Evolutionary conservation across 2,113 vertebrate genomes (phyloP).

Genomic region (Catharus minimus): DNA sequence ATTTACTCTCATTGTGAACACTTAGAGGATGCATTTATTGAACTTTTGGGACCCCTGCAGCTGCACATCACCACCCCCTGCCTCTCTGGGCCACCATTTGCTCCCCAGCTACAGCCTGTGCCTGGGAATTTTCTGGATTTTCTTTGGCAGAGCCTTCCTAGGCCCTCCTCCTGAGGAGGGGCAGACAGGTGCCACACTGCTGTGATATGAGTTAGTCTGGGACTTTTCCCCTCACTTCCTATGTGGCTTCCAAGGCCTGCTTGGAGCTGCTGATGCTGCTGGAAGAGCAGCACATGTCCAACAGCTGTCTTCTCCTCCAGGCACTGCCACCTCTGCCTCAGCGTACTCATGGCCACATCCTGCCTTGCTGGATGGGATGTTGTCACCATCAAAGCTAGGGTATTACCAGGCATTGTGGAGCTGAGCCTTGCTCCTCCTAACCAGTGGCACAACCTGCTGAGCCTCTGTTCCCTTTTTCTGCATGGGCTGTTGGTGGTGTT

Average conservation of each 20-base stretch:
- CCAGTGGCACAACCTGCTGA: fast-evolving
- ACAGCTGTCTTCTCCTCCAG: fast-evolving
- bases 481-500: not conserved
- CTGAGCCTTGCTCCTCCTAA: not conserved
- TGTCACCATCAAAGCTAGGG: not conserved
- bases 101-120: not conserved
- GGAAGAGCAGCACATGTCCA: not conserved
- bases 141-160: not conserved
- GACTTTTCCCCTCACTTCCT: fast-evolving
- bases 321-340: not conserved
- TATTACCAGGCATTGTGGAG: fast-evolving
- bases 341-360: fast-evolving
- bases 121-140: not conserved
- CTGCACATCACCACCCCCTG: not conserved
- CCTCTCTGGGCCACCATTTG: not conserved
- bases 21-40: not conserved
- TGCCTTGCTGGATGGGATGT: too few relatives aligned
- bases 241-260: not conserved
- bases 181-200: fast-evolving
- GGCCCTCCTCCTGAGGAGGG: not conserved
- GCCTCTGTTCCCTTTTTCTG: not conserved
- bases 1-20: not conserved
- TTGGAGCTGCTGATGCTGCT: not conserved
- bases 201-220: fast-evolving
- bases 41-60: not conserved